These are phyloP conservation scores for Macrochelys suwanniensis DNA, from an alignment of 2,797 vertebrate genomes.

Conservation along the genomic window DNA sequence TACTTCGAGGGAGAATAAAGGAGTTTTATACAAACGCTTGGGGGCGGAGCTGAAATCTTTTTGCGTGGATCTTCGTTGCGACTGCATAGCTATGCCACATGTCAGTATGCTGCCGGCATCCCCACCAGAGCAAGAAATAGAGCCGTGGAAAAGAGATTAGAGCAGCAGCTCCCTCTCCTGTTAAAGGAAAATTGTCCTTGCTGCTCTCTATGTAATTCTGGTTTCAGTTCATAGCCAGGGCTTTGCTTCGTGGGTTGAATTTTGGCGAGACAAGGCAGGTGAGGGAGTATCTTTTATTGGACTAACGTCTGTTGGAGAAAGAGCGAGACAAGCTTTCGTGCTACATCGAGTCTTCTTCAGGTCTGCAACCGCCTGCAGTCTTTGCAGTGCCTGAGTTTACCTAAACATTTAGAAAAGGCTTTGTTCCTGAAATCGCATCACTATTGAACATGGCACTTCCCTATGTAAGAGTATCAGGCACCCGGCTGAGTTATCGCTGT, in stretches of 20 bases:
- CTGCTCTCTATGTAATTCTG: not conserved
- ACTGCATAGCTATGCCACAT: rapidly evolving
- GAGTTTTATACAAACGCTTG: not conserved
- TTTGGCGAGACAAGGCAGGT: too few relatives aligned
- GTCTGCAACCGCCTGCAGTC: not conserved
- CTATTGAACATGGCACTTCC: not conserved
- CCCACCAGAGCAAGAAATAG: rapidly evolving
- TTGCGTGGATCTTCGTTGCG: not conserved
- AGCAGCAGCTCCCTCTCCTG: conserved; percentile 55
- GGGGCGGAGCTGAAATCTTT: not conserved
- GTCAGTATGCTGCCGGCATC: not conserved
- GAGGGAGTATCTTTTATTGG: too few relatives aligned
- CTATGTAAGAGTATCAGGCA: not conserved
- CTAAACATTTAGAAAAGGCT: not conserved
- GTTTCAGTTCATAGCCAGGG: not conserved
- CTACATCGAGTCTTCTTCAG: not conserved
- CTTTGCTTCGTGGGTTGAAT: not conserved
- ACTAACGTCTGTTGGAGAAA: too few relatives aligned
- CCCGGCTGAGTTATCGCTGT: not conserved
- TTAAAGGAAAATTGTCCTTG: not conserved
- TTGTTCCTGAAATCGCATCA: not conserved
- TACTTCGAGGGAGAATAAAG: conserved; percentile 44
- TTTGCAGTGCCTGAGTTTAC: not conserved
- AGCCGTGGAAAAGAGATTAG: not conserved
- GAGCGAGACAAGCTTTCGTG: too few relatives aligned